Conservation (phyloP, 2,113 vertebrate genomes). For the Oxyura jamaicensis region DNA sequence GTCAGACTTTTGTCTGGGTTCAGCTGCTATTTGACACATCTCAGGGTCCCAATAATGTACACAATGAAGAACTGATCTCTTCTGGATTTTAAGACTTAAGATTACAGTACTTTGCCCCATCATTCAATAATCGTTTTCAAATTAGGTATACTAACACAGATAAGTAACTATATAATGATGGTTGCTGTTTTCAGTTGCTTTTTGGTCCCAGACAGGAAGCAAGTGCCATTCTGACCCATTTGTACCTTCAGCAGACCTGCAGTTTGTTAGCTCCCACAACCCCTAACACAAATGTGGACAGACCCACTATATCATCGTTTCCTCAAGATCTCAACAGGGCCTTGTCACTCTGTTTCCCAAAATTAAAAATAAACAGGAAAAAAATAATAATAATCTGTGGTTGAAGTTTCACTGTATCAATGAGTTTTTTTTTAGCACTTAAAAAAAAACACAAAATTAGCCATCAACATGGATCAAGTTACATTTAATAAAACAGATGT, state of each 20-base stretch:
- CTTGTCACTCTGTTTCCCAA: not conserved
- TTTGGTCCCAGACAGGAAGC: not conserved
- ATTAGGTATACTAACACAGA: not conserved
- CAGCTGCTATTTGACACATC: not conserved
- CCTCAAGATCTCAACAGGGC: not conserved
- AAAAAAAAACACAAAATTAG: not conserved
- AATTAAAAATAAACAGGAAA: not conserved
- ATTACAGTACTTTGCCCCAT: not conserved
- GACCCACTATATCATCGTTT: fast-evolving
- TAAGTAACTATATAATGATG: not conserved
- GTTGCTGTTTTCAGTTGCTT: not conserved
- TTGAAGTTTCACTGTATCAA: not conserved
- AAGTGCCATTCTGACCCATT: not conserved
- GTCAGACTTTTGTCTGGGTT: not conserved
- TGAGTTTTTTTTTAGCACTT: not conserved
- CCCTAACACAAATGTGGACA: not conserved
- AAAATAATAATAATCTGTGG: not conserved
- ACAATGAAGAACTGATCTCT: not conserved
- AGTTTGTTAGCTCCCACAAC: not conserved
- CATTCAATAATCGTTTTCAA: not conserved
- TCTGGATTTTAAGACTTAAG: not conserved
- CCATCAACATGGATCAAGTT: not conserved
- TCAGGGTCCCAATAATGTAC: not conserved
- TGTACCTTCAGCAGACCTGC: not conserved
- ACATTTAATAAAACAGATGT: not conserved